Evolutionary conservation across 2,113 vertebrate species (phyloP).

Genomic region (Coptodon rendalli): DNA sequence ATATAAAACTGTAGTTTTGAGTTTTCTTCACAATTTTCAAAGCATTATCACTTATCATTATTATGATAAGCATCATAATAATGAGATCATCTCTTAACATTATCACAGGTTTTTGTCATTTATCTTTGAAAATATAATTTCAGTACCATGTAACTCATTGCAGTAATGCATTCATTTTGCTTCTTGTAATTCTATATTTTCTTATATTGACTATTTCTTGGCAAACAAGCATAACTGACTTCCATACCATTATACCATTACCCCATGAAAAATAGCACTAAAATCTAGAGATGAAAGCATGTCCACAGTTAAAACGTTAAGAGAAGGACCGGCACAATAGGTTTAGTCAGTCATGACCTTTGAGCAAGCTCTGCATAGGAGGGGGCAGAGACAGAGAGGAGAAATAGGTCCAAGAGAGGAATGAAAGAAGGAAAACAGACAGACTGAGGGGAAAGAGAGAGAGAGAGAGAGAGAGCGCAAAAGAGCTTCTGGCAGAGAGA

Average conservation of each 20-base stretch:
- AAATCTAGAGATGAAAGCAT: not conserved
- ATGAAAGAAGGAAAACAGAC: not conserved
- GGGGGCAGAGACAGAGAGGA: not conserved
- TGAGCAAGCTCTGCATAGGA: conserved; percentile 2
- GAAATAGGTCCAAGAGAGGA: not conserved
- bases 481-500: not conserved
- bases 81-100: not conserved
- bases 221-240: not conserved
- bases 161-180: not conserved
- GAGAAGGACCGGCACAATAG: not conserved
- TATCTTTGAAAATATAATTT: not conserved
- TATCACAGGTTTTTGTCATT: not conserved
- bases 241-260: not conserved
- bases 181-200: not conserved
- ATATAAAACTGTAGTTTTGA: not conserved
- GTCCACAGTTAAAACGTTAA: not conserved
- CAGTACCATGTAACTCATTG: not conserved
- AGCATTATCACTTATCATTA: not conserved
- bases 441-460: not conserved
- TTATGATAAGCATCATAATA: not conserved
- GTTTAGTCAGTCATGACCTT: conserved; percentile 27
- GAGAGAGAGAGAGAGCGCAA: not conserved
- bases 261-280: not conserved
- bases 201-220: not conserved
- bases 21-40: not conserved